Evolutionary conservation across 1,140 invertebrate species (phyloP), one percentile per base, ranked within the genome.

Genomic region (Yoshiicerus persimilis): DNA sequence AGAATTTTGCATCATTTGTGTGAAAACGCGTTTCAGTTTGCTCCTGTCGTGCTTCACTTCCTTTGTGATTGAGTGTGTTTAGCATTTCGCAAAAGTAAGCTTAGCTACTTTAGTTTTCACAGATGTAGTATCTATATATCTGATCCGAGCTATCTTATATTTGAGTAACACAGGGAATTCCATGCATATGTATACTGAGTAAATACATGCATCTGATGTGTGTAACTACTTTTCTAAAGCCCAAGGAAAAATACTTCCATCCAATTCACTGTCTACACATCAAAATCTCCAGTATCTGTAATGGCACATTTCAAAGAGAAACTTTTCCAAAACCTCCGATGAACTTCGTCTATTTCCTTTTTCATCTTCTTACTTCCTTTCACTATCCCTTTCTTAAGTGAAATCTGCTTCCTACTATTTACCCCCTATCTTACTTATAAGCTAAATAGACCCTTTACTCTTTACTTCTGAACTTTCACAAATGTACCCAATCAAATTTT

Each of bases 331-430:
- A 80, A 80, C 75, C 34, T 80, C 38, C 30, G 66, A 70, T 70
- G 66, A 70, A 70, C 66, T 70, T 70, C 32, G 75, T 80, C 75
- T 80, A 80, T 34, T 80, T 80, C 66, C 25, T 80, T 80, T 80
- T 34, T 80, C 75, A 80, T 80, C 34, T 80, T 23, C 9, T 34
- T 80, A 80, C 75, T 80, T 80, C 75, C 75, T n/a, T 80, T 80
- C 38, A 32, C 23, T 80, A 80, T 80, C 75, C 75, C 20, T 80
- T 80, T 80, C 75, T 38, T 80, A 80, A 80, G 75, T 36, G 75
- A 80, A 80, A 80, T 38, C 30, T 80, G 75, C 34, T 38, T 80
- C 75, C 34, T 80, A 34, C 75, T 34, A 36, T 80, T 34, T 38
- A 34, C 70, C n/a, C 32, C 32, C 34, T 36, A n/a, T n/a, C n/a